A percentile compares a stretch with the other conserved stretches of the same genome.
These are phyloP conservation scores for Corapipo altera DNA, from an alignment of 2,113 vertebrate species.

Conservation along the genomic window DNA sequence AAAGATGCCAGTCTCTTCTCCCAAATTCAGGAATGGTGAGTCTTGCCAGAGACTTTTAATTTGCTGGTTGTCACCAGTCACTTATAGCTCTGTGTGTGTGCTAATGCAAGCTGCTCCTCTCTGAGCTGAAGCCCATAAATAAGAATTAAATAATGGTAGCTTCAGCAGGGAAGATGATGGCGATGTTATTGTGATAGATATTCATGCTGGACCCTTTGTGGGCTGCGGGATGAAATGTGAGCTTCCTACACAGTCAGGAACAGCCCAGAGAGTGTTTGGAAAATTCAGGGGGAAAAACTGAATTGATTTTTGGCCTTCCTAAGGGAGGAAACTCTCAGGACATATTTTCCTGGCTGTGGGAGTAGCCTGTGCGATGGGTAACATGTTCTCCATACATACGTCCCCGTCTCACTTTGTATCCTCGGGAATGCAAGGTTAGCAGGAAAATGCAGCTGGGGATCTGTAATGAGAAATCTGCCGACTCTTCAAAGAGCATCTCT, in stretches of 20 bases:
- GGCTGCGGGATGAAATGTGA: neutral
- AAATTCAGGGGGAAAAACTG: constrained; percentile 35
- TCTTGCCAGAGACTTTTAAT: neutral
- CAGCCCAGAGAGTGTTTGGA: neutral
- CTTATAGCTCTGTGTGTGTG: neutral
- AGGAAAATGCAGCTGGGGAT: constrained; percentile 61
- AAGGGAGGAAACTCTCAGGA: constrained; percentile 43
- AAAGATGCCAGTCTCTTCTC: neutral
- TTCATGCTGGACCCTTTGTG: neutral
- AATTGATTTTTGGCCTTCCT: constrained; percentile 25
- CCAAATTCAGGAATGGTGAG: neutral
- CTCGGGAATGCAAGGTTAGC: constrained; percentile 59
- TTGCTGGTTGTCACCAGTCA: neutral
- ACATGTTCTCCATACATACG: neutral
- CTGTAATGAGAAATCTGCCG: constrained; percentile 25
- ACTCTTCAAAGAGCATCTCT: constrained; percentile 58
- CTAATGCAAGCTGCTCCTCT: neutral
- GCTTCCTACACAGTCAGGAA: neutral
- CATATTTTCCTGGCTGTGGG: constrained; percentile 62
- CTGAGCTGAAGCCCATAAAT: neutral
- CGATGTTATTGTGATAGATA: neutral
- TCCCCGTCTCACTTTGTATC: constrained; percentile 24
- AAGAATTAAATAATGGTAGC: neutral
- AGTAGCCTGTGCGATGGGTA: neutral
- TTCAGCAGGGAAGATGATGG: neutral